Conservation (phyloP, 2,113 vertebrate genomes). For the Eudyptes chrysolophus region DNA sequence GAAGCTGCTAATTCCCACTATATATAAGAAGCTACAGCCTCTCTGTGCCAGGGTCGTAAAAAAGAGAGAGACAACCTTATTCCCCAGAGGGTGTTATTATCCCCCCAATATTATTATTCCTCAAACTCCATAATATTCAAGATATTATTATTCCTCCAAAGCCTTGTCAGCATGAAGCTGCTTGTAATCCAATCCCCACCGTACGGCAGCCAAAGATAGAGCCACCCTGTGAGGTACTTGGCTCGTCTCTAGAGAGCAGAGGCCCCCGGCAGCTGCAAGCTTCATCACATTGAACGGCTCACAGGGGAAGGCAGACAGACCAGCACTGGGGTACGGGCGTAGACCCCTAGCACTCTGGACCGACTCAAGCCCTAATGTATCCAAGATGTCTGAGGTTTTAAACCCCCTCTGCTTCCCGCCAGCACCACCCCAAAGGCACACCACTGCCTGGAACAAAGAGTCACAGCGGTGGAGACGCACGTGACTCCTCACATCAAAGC, state of each 20-base stretch:
- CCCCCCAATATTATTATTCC: constrained; percentile 31
- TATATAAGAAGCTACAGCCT: neutral
- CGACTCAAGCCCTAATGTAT: neutral
- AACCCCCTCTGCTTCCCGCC: neutral
- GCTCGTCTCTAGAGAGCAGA: neutral
- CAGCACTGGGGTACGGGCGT: accelerated
- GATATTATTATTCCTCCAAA: constrained; percentile 52
- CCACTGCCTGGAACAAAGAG: neutral
- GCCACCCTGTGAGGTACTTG: neutral
- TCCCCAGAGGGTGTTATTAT: constrained; percentile 34
- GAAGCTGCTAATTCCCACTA: constrained; percentile 14
- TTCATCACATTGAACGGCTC: neutral
- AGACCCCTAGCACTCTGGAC: neutral
- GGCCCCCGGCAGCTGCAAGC: neutral
- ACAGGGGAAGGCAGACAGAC: neutral
- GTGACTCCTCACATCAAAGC: neutral
- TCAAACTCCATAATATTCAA: constrained; percentile 51
- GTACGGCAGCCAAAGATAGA: neutral
- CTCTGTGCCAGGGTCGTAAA: neutral
- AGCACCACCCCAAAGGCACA: neutral
- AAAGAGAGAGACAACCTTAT: neutral
- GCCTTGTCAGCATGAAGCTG: constrained; percentile 36
- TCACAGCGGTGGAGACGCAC: accelerated
- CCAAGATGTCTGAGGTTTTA: neutral
- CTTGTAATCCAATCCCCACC: constrained; percentile 48